Evolutionary conservation across 2,888 invertebrate genomes (phyloP), one percentile per base, ranked within the genome.

Genomic region (Lasioglossum villosulum): DNA sequence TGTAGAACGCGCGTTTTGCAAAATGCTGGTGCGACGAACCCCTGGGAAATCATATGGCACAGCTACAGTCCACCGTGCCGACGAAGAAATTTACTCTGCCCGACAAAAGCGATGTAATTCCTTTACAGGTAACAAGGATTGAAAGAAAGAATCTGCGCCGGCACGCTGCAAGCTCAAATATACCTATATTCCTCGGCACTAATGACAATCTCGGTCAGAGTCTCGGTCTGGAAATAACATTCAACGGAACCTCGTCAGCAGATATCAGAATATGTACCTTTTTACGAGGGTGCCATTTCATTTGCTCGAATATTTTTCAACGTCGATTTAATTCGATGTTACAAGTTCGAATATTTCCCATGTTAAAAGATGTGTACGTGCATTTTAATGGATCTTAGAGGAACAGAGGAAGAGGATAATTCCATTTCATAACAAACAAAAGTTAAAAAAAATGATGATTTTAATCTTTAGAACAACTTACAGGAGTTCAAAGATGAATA

Each of bases 21-120:
- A 88, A 88, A 89, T 80, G 86, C 86, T 76, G 80, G 89, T 73
- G 82, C 78, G 78, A 82, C 73, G 77, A 70, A 56, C 90, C 75
- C 89, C 70, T 81, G 90, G 90, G 90, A 90, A 90, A 90, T 90
- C 90, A 88, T 85, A 84, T 86, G 85, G 86, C 79, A 68, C 75
- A 59, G 80, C 74, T 66, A 63, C 63, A 63, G 78, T 59, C 80
- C 68, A 74, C 73, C 74, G 66, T 74, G 73, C 74, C 76, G 42
- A 52, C 80, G 82, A 83, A 83, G 84, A 85, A 90, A 90, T 89
- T 88, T 89, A 89, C 86, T 83, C 75, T 56, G 81, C 27, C 75
- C 84, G 86, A 89, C 84, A 83, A 86, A 89, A 87, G 85, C 86
- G 72, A 78, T 74, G 80, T 78, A 85, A 90, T 89, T 84, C 80